These are phyloP conservation scores for Platysteira castanea DNA, from an alignment of 2,113 vertebrate species.

Conservation along the genomic window DNA sequence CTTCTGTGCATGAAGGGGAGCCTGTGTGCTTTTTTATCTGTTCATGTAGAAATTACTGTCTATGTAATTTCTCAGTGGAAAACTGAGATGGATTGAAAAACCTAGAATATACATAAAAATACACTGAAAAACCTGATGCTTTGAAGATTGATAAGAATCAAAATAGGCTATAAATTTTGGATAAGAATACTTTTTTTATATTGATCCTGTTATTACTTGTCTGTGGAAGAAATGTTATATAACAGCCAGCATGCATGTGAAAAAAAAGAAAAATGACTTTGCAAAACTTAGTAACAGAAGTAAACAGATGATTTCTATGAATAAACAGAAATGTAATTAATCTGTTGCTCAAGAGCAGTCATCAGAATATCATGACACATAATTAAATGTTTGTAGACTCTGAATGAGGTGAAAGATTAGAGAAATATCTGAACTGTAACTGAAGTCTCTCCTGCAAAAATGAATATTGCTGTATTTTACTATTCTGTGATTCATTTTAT, in stretches of 20 bases:
- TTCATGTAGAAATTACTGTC: neutral
- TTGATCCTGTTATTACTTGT: constrained; percentile 53
- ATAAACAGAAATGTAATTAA: neutral
- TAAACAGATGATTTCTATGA: constrained; percentile 7
- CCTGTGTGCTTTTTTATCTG: neutral
- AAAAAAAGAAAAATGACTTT: constrained; percentile 65
- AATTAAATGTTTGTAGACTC: neutral
- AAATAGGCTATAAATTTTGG: neutral
- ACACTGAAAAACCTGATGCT: neutral
- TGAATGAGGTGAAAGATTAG: neutral
- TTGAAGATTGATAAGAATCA: neutral
- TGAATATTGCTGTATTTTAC: constrained; percentile 21
- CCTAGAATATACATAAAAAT: neutral
- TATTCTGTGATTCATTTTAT: constrained; percentile 57
- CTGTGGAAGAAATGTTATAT: constrained; percentile 65
- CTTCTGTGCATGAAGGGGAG: neutral
- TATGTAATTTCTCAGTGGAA: neutral
- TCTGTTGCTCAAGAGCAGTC: neutral
- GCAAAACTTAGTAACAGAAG: constrained; percentile 42
- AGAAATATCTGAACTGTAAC: neutral
- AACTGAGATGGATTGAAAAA: neutral
- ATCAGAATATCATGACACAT: neutral
- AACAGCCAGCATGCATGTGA: constrained; percentile 58
- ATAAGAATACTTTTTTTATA: constrained; percentile 9
- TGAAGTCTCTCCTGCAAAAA: constrained; percentile 21